Evolutionary conservation across 2,888 invertebrate genomes (phyloP).

Genomic region (Dicycla oo): DNA sequence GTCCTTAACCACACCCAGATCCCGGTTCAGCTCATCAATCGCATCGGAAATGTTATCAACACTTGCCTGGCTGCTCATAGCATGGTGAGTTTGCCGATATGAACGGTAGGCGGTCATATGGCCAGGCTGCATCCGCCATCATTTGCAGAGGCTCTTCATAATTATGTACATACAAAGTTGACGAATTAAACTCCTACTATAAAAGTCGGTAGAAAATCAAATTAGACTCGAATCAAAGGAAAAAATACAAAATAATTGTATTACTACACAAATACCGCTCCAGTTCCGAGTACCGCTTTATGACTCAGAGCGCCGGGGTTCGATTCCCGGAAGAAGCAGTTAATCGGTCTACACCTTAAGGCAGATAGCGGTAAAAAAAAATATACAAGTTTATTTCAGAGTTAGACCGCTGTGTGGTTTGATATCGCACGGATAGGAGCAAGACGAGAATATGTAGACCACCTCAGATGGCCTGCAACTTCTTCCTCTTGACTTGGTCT

Average conservation of each 20-base stretch:
- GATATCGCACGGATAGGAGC: neutral
- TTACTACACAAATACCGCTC: constrained; percentile 61
- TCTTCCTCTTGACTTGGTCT: too few species aligned
- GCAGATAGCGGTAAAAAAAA: constrained; percentile 61
- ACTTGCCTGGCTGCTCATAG: too few species aligned
- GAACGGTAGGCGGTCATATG: too few species aligned
- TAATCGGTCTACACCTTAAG: constrained; percentile 62
- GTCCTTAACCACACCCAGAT: too few species aligned
- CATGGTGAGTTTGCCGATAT: too few species aligned
- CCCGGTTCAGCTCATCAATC: too few species aligned
- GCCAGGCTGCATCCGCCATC: too few species aligned
- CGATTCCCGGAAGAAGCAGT: constrained; percentile 70
- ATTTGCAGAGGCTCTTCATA: too few species aligned
- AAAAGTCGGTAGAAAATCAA: constrained; percentile 55
- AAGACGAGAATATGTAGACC: neutral
- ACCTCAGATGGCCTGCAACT: too few species aligned
- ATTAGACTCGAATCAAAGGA: constrained; percentile 44
- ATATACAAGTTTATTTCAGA: constrained; percentile 27
- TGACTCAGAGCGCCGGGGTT: constrained; percentile 68
- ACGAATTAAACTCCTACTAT: neutral
- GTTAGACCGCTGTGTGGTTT: constrained; percentile 5
- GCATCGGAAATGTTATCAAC: too few species aligned
- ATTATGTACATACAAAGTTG: neutral
- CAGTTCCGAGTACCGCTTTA: constrained; percentile 71
- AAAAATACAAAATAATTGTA: constrained; percentile 53